Percentiles rank a stretch among this genome's conserved stretches.
Evolutionary conservation across 2,888 invertebrate species (phyloP).

Genomic region (Himalopsyche anomala): DNA sequence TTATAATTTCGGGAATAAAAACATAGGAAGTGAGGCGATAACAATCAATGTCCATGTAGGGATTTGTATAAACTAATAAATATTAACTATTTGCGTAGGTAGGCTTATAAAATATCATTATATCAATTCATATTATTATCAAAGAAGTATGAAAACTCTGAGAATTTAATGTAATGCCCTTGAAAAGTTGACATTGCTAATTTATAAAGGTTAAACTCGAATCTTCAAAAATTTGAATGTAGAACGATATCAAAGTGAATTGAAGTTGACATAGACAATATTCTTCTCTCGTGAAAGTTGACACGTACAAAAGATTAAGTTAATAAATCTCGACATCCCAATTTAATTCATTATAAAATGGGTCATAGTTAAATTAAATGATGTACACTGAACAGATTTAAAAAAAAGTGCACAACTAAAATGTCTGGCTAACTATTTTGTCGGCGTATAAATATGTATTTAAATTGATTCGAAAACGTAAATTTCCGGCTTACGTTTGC

Average conservation of each 20-base stretch:
- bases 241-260: not conserved
- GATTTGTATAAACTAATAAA: too few relatives aligned
- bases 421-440: too few relatives aligned
- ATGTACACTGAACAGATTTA: too few relatives aligned
- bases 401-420: too few relatives aligned
- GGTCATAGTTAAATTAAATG: too few relatives aligned
- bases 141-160: too few relatives aligned
- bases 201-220: slow-evolving; percentile 2
- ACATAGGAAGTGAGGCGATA: too few relatives aligned
- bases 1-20: too few relatives aligned
- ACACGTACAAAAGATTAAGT: not conserved
- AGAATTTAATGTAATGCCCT: not conserved
- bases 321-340: not conserved
- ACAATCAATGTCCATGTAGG: too few relatives aligned
- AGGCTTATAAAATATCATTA: too few relatives aligned
- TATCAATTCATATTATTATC: too few relatives aligned
- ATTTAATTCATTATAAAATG: not conserved
- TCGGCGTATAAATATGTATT: not conserved
- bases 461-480: not conserved
- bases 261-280: not conserved
- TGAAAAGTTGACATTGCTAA: slow-evolving; percentile 20
- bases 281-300: not conserved
- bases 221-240: not conserved
- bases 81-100: too few relatives aligned
- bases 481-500: not conserved